Base-by-base conservation (phyloP, 2,888 invertebrate genomes). In the Rhagophthalmus giganteus region DNA sequence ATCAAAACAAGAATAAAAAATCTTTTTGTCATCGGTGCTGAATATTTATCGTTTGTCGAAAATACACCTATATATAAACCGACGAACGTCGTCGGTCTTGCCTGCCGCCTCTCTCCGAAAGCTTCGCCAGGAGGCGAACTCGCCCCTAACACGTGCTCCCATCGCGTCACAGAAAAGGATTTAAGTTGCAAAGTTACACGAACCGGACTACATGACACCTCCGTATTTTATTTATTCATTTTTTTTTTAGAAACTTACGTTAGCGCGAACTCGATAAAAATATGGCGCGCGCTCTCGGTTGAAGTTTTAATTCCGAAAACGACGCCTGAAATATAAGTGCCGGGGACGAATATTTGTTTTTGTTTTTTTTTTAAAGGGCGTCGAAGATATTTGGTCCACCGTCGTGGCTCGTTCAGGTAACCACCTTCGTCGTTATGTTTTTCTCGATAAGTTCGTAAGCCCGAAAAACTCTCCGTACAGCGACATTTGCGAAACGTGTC, bases 111-210 rank as follows among this genome's bases (percentile, higher is more conserved):
- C 5, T 8, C 10, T 27, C 9, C 7, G 20, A 20, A 20, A 20
- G 7, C 4, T 20, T n/a, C n/a, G n/a, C n/a, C n/a, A 20, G 20
- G 4, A 20, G 20, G 20, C n/a, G 10, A 9, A 27, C 8, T 11
- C 10, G 28, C 7, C 14, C 3, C 39, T n/a, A 15, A 28, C 39
- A 39, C 39, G 39, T 39, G 39, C 28, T 39, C 12, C 30, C 20
- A 14, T 15, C 26, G n/a, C 28, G 39, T 14, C 26, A 16, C 10
- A 28, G 15, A 12, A 26, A 11, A 2, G 39, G 39, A 39, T 39
- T 39, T 39, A 39, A 39, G 13, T 39, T 39, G 15, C 13, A 11
- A 37, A 37, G 26, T 37, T 25, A 2, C n/a, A n/a, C 26, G 35
- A 20, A 9, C 11, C 5, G 10, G 10, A 3, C 25, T 35, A 2